Percentiles rank a stretch among this genome's conserved stretches.
Conservation (phyloP, 2,797 vertebrate genomes). For the Enteromius fasciolatus region DNA sequence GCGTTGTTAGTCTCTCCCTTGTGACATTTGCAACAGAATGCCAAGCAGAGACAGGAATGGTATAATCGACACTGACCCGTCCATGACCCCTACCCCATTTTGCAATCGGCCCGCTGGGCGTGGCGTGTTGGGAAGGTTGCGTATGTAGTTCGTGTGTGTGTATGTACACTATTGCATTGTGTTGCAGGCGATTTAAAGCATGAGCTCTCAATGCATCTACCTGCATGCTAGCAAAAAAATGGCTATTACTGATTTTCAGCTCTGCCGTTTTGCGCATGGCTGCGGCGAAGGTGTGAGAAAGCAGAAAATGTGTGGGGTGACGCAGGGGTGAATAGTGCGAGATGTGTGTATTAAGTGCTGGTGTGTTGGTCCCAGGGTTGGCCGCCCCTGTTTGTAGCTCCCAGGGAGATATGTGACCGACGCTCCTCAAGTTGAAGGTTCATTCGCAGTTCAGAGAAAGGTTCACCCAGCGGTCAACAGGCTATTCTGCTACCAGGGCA, state of each 20-base stretch:
- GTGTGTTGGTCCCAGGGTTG: conserved; percentile 64
- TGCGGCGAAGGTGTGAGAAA: conserved; percentile 48
- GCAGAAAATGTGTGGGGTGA: conserved; percentile 34
- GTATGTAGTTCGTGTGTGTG: conserved; percentile 46
- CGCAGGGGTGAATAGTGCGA: conserved; percentile 22
- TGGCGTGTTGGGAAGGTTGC: conserved; percentile 59
- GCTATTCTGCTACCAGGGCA: conserved; percentile 65
- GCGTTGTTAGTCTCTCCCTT: conserved; percentile 37
- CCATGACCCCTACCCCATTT: conserved; percentile 72
- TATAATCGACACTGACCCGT: conserved; percentile 71
- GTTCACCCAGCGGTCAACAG: conserved; percentile 81
- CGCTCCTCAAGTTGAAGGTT: conserved; percentile 82
- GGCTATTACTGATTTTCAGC: conserved; percentile 31
- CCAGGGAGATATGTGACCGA: conserved; percentile 77
- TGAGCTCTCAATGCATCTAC: background rate
- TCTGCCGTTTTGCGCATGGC: conserved; percentile 40
- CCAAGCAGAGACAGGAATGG: conserved; percentile 65
- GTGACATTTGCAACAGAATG: conserved; percentile 63
- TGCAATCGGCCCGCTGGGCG: conserved; percentile 62
- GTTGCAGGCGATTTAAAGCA: background rate
- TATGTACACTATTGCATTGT: background rate
- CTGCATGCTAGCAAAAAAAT: conserved; percentile 11
- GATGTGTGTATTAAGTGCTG: conserved; percentile 51
- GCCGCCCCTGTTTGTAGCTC: conserved; percentile 69
- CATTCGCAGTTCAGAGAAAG: conserved; percentile 80